Base-by-base conservation (phyloP, 1,140 invertebrate species). In the Penaeus japonicus region DNA sequence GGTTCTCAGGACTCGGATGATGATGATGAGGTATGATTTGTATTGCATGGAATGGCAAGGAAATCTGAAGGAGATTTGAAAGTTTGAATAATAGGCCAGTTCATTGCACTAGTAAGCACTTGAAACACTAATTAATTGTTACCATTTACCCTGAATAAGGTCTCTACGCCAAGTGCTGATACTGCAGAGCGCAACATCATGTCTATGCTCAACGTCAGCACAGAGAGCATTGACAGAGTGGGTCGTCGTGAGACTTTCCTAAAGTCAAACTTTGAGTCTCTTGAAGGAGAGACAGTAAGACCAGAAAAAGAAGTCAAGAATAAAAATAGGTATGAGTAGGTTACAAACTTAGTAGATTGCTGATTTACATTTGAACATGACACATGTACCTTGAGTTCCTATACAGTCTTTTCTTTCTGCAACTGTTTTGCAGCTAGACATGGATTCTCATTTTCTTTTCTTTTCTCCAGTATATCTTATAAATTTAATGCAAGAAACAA, bases 1-100 rank as follows among this genome's bases (percentile, higher is more conserved):
- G 96, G 94, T 89, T 96, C 95, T 88, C 95, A 95, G 85, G 96
- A 96, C 91, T 96, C 95, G 7, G 96, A 96, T 89, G 96, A 96
- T 24, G 96, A 96, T 90, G 96, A 96, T 77, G 92, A 92, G 78
- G 95, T 96, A 90, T 95, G 95, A 27, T 85, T 78, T 55, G 2
- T 27, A 5, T 78, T 85, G 20, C 55, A 54, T 39, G 35, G 35
- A 39, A 39, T 39, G 35, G n/a, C n/a, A n/a, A n/a, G n/a, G n/a
- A n/a, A n/a, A n/a, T n/a, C n/a, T n/a, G n/a, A n/a, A n/a, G n/a
- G n/a, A n/a, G n/a, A n/a, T n/a, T n/a, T n/a, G n/a, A n/a, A n/a
- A n/a, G n/a, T n/a, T n/a, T n/a, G n/a, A n/a, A n/a, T n/a, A n/a
- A n/a, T n/a, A n/a, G n/a, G n/a, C n/a, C n/a, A n/a, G n/a, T n/a